phyloP scores from a whole-genome alignment of 2,113 vertebrate genomes.

The Chrysemys picta region DNA sequence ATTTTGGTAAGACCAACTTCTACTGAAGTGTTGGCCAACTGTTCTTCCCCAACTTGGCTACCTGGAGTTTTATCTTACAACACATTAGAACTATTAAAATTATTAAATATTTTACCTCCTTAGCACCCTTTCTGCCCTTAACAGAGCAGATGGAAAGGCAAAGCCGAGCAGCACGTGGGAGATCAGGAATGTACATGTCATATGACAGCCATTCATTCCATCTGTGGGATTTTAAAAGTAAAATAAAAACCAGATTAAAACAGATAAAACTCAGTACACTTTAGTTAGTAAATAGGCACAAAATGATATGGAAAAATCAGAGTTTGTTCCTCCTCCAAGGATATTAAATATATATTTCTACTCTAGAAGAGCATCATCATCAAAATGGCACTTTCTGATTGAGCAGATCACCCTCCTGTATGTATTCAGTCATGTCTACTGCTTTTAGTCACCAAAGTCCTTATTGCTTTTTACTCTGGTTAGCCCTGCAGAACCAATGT shows the following conservation, averaged over 20 bases:
- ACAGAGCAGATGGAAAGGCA: conserved; percentile 99
- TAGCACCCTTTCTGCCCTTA: conserved; percentile 96
- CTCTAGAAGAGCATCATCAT: background rate
- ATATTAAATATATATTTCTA: background rate
- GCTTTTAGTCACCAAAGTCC: background rate
- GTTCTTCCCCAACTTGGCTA: background rate
- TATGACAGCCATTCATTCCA: conserved; percentile 98
- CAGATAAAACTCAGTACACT: background rate
- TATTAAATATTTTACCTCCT: conserved; percentile 87
- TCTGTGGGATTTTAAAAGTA: conserved; percentile 69
- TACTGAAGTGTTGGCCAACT: background rate
- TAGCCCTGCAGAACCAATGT: background rate
- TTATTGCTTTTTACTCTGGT: background rate
- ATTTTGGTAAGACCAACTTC: background rate
- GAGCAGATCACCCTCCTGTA: background rate
- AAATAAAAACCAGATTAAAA: background rate
- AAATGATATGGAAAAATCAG: background rate
- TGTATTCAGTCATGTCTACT: background rate
- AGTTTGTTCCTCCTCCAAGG: background rate
- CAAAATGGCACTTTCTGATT: background rate
- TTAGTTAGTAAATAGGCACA: background rate
- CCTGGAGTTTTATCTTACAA: background rate
- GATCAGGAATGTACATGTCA: conserved; percentile 97
- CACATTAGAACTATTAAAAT: background rate
- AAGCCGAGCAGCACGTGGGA: conserved; percentile 96